phyloP scores from a whole-genome alignment of 2,797 vertebrate genomes.

The Fistularia commersonii region DNA sequence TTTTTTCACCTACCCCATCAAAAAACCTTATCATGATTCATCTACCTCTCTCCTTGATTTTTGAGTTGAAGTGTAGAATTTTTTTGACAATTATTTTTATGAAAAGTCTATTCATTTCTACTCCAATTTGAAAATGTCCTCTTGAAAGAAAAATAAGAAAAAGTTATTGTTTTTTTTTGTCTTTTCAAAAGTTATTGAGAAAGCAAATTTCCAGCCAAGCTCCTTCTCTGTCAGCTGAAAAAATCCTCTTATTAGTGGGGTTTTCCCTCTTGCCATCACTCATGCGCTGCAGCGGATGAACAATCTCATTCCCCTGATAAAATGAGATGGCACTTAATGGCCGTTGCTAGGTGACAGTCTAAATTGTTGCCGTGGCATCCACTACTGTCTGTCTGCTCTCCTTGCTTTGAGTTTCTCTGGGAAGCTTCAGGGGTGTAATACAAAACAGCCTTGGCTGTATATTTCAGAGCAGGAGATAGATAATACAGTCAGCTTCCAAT shows the following conservation, averaged over 20 bases:
- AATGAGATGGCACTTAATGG: conserved; percentile 25
- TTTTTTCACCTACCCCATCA: too few relatives aligned
- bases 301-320: background rate
- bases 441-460: background rate
- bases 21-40: too few relatives aligned
- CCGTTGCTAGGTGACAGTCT: conserved; percentile 59
- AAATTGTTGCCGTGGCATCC: conserved; percentile 48
- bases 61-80: too few relatives aligned
- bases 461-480: conserved; percentile 5
- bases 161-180: too few relatives aligned
- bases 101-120: too few relatives aligned
- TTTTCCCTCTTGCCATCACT: conserved; percentile 15
- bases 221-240: conserved; percentile 1
- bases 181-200: too few relatives aligned
- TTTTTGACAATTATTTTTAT: too few relatives aligned
- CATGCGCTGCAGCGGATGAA: conserved; percentile 2
- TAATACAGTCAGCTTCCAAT: background rate
- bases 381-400: conserved; percentile 11
- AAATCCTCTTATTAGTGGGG: background rate
- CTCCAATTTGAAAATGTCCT: too few relatives aligned
- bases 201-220: background rate
- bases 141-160: too few relatives aligned
- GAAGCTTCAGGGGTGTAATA: conserved; percentile 4
- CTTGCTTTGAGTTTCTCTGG: too few relatives aligned
- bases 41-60: too few relatives aligned